Evolutionary conservation across 2,113 vertebrate species (phyloP), one percentile per base, ranked within the genome.

Genomic region (Lipotes vexillifer): DNA sequence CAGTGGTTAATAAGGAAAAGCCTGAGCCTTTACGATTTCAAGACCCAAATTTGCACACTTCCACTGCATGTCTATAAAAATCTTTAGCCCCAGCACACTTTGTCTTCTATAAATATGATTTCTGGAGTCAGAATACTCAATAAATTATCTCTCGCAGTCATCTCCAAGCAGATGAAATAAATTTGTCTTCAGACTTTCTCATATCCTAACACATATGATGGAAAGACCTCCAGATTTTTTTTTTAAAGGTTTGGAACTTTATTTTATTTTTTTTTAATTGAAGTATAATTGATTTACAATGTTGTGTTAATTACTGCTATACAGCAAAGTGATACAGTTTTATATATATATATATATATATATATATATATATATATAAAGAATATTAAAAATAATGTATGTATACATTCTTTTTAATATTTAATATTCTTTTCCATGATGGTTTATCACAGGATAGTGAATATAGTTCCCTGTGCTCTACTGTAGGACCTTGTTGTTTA

Each of bases 121-220:
- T 89, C 59, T 55, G 23, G 7, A 65, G 29, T 41, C 71, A 61
- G 52, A 69, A 36, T 17, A 0, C 8, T 38, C 18, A 12, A 27
- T 31, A 20, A 36, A 11, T 65, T 31, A 11, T 27, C 8, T n/a
- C 66, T 87, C 8, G 75, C n/a, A 4, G 17, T 31, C 29, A 31
- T 46, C 8, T 14, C 66, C 1, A 0, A 46, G 36, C 10, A 66
- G 44, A 33, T 25, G 29, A 65, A 36, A 59, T 46, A 17, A 33
- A 88, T 55, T 15, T 52, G 17, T n/a, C 18, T 71, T 23, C 33
- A 57, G 63, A 25, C 3, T 59, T 59, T 29, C 38, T 82, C 17
- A 33, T 7, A 46, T 15, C 9, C n/a, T 65, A 29, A 36, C 2
- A 21, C 18, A 36, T 1, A 9, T 7, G 2, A 49, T 12, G 4